phyloP scores from a whole-genome alignment of 2,797 vertebrate genomes.

The Simalia tracyae region DNA sequence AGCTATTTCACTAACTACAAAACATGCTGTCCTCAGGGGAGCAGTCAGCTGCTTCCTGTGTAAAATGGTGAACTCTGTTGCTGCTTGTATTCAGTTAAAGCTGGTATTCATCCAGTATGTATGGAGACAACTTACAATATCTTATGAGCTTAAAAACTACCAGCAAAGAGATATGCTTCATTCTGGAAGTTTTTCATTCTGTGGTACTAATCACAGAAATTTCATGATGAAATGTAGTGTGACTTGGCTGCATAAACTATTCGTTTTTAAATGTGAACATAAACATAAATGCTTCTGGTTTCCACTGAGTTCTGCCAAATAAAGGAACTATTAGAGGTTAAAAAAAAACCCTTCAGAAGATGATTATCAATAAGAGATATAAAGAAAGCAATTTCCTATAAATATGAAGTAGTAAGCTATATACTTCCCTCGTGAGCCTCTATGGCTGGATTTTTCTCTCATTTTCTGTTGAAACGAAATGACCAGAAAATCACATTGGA shows the following conservation, averaged over 20 bases:
- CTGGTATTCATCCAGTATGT: not conserved
- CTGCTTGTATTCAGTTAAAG: slow-evolving; percentile 26
- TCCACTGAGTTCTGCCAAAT: not conserved
- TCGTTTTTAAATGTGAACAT: slow-evolving; percentile 4
- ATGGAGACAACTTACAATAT: slow-evolving; percentile 33
- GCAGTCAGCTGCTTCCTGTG: not conserved
- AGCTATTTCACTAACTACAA: slow-evolving; percentile 44
- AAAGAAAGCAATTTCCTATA: not conserved
- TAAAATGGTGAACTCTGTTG: slow-evolving; percentile 25
- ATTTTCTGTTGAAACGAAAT: not conserved
- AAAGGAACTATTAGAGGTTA: not conserved
- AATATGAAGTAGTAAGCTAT: not conserved
- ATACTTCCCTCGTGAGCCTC: not conserved
- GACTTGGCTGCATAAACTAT: not conserved
- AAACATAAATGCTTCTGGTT: not conserved
- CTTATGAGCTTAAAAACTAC: slow-evolving; percentile 20
- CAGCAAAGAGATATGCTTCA: slow-evolving; percentile 15
- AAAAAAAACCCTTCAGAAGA: not conserved
- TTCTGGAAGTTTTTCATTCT: slow-evolving; percentile 19
- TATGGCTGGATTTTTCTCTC: not conserved
- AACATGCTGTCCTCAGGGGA: slow-evolving; percentile 30
- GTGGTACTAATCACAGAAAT: not conserved
- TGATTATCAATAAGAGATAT: not conserved
- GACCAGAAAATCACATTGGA: not conserved
- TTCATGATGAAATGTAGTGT: slow-evolving; percentile 14